Base-by-base conservation (phyloP, 2,888 invertebrate species). In the Cistogaster globosa region DNA sequence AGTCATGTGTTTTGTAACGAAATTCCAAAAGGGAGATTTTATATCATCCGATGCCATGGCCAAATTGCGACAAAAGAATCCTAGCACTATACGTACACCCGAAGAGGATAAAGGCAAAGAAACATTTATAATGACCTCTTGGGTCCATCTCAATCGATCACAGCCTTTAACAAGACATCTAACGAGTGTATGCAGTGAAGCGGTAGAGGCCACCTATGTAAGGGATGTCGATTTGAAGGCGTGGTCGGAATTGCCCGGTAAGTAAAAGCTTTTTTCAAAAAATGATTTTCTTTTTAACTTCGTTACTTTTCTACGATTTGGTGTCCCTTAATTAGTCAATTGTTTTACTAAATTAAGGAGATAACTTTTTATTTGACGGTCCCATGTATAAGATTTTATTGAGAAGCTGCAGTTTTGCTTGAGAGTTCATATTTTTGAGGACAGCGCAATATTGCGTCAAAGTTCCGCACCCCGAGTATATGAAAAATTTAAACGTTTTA, bases 1-100 rank as follows among this genome's bases (percentile, higher is more conserved):
- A 93, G 96, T 96, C 7, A 95, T 98, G 93, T 98, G 98, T 92
- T 98, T 98, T 92, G 95, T 98, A 14, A 96, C 96, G 75, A 97
- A 97, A 91, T 97, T 97, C 89, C 95, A 96, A 75, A 97, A 97
- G 93, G 97, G 97, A 88, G 98, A 98, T 90, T 98, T 98, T 91
- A 98, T 98, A 90, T 97, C 98, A 6, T 97, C 98, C 6, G 98
- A 98, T 93, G 98, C 98, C 22, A 98, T 98, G 97, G 97, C 98
- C 48, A 98, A 98, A 92, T 93, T 98, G 69, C 94, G 98, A 92
- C 98, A 98, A 93, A 95, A 95, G 93, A 97, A 97, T 93, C 97
- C 97, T 6, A 96, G 96, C 82, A 97, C 97, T 18, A 95, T 98
- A 55, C 94, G 98, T 45, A 95, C 96, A 0, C 97, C 98, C 0